Percentiles rank a stretch among this genome's conserved stretches.
Conservation (phyloP, 2,888 invertebrate species). For the Corythucha ciliata region DNA sequence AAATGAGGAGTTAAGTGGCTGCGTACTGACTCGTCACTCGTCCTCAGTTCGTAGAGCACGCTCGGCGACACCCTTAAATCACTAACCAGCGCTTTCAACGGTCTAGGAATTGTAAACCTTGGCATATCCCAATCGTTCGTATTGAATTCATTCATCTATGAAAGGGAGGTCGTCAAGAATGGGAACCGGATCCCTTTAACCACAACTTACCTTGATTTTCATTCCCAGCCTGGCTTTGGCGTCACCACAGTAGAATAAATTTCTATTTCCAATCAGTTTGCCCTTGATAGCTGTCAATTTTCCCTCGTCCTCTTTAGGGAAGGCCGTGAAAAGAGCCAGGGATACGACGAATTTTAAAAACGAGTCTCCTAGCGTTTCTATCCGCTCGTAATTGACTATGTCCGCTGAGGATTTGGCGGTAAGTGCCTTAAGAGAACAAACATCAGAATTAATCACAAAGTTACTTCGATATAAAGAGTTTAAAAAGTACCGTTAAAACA, state of each 20-base stretch:
- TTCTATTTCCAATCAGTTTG: slow-evolving; percentile 68
- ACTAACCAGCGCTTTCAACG: slow-evolving; percentile 43
- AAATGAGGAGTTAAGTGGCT: not conserved
- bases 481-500: too few relatives aligned
- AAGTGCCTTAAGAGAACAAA: slow-evolving; percentile 50
- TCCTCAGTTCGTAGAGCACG: slow-evolving; percentile 44
- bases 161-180: slow-evolving; percentile 20
- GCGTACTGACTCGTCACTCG: slow-evolving; percentile 43
- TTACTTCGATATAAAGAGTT: too few relatives aligned
- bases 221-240: slow-evolving; percentile 45
- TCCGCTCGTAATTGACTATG: slow-evolving; percentile 65
- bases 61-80: slow-evolving; percentile 43
- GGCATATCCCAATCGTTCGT: slow-evolving; percentile 76
- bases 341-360: slow-evolving; percentile 72
- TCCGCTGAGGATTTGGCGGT: slow-evolving; percentile 66
- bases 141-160: slow-evolving; percentile 49
- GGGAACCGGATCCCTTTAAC: not conserved
- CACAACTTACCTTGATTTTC: slow-evolving; percentile 23
- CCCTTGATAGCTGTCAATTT: slow-evolving; percentile 63
- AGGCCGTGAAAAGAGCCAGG: slow-evolving; percentile 60
- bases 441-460: too few relatives aligned
- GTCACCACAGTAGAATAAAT: slow-evolving; percentile 68
- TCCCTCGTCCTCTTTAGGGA: slow-evolving; percentile 64
- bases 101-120: slow-evolving; percentile 39
- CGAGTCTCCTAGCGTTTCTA: slow-evolving; percentile 83